Evolutionary conservation across 2,797 vertebrate genomes (phyloP).

Genomic region (Sphenodon punctatus): DNA sequence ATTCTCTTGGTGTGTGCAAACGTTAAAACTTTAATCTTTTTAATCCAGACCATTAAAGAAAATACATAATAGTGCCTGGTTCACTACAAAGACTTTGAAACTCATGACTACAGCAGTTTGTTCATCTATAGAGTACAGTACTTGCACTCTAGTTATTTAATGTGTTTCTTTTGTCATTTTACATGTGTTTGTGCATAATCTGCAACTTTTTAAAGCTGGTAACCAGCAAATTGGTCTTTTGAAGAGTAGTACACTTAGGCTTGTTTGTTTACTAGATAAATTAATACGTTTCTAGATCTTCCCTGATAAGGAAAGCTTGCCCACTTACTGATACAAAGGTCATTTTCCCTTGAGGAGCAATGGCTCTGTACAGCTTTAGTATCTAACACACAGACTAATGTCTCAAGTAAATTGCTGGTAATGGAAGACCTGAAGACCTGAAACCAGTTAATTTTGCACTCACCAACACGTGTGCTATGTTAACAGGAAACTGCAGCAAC

Average conservation of each 20-base stretch:
- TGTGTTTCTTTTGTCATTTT: background rate
- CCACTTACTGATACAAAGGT: background rate
- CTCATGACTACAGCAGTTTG: background rate
- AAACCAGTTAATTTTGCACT: background rate
- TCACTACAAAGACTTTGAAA: background rate
- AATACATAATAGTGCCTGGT: background rate
- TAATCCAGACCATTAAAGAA: conserved; percentile 59
- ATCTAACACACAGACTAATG: background rate
- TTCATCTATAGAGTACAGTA: too few species aligned
- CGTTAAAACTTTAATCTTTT: conserved; percentile 65
- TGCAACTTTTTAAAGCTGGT: background rate
- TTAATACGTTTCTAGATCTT: conserved; percentile 14
- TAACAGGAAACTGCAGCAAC: background rate
- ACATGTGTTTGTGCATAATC: background rate
- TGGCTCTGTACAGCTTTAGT: background rate
- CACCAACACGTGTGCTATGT: background rate
- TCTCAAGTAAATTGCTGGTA: background rate
- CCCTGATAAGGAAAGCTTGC: rapidly evolving
- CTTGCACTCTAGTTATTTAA: background rate
- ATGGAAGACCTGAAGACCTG: background rate
- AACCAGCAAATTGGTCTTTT: rapidly evolving
- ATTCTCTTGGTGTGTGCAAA: conserved; percentile 58
- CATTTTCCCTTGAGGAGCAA: rapidly evolving
- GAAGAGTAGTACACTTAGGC: background rate
- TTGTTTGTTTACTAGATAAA: background rate